A percentile compares a stretch with the other conserved stretches of the same genome.
Conservation (phyloP, 2,797 vertebrate genomes). For the Pantherophis alleghaniensis region DNA sequence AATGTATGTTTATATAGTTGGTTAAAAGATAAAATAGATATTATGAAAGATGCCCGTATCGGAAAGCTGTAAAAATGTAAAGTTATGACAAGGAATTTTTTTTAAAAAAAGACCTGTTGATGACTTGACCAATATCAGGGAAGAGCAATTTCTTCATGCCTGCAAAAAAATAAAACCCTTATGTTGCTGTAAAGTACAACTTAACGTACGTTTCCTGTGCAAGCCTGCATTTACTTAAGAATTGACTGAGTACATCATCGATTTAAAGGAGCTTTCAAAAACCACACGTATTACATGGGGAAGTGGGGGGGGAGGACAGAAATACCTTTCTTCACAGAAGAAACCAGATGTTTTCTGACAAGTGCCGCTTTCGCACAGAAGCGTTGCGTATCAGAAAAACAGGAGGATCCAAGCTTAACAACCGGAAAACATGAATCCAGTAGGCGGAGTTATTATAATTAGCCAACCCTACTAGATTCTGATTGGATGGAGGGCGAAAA, state of each 20-base stretch:
- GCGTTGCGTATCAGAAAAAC: fast-evolving
- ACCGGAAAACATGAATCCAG: fast-evolving
- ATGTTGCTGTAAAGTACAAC: background rate
- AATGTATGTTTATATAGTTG: no score
- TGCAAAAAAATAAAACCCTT: background rate
- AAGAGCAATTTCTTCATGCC: background rate
- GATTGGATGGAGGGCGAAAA: background rate
- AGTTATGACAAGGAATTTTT: background rate
- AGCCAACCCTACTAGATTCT: background rate
- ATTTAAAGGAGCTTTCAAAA: background rate
- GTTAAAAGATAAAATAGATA: no score
- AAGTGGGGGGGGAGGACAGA: background rate
- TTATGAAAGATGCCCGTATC: no score
- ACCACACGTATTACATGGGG: no score
- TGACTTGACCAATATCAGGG: no score
- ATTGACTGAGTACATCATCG: background rate
- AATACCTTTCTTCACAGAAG: slow-evolving; percentile 46
- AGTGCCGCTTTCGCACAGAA: background rate
- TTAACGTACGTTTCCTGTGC: background rate
- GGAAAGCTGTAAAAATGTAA: no score
- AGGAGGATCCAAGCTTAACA: background rate
- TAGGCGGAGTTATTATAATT: background rate
- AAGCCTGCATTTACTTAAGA: background rate
- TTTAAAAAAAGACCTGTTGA: background rate
- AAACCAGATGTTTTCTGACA: background rate